Evolutionary conservation across 1,140 invertebrate genomes (phyloP), one percentile per base, ranked within the genome.

Genomic region (Phthorimaea operculella): DNA sequence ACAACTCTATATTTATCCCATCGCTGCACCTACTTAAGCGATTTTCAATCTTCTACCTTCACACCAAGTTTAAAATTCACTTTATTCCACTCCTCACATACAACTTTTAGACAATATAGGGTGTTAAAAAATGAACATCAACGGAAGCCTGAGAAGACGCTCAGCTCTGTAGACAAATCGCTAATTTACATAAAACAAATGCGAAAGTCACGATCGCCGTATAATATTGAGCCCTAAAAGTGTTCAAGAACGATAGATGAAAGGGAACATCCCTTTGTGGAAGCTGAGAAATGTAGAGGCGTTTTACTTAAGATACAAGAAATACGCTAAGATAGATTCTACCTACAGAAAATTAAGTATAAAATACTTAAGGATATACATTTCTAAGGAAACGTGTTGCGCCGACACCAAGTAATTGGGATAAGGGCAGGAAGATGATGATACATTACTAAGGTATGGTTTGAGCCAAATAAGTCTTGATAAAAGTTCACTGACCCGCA

Each of bases 161-260:
- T 47, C 45, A 39, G 8, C 36, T 47, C 17, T 10, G 21, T 28
- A 28, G 50, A 57, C 55, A 57, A 57, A 57, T 57, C 49, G 55
- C 50, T 57, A 57, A 57, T 57, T 57, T 57, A 51, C 55, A 57
- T 57, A 57, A 47, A 57, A 57, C 55, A 57, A 57, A 57, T 57
- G 33, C 50, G 17, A 28, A 36, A 57, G 55, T 57, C 55, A 57
- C 55, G 55, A 50, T 57, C 47, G 33, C 8, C 16, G 44, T 47
- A 47, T 15, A 47, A 47, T 47, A 47, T 15, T 9, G 44, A 16
- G 15, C n/a, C n/a, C n/a, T 15, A 47, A 47, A 47, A 47, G 15
- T 17, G 8, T 28, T 28, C 21, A 6, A 28, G 16, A 15, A 47
- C 44, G n/a, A 47, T 47, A 47, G 44, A 47, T 47, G 44, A 14